Base-by-base conservation (phyloP, 2,113 vertebrate genomes). In the Himantopus leucocephalus region DNA sequence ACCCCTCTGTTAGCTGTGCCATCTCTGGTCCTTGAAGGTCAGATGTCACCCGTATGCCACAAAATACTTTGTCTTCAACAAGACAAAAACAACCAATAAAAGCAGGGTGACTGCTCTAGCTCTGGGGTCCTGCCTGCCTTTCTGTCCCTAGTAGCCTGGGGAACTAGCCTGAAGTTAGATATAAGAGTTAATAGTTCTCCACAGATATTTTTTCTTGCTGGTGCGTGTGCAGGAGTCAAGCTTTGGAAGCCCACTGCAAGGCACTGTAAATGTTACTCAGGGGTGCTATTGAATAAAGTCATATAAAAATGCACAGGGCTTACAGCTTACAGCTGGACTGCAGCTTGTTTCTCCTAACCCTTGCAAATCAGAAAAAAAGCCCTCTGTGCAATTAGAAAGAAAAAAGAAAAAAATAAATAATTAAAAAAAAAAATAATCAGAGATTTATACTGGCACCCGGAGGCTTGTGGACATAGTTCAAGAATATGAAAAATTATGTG, bases 301-400 rank as follows among this genome's bases (percentile, higher is more conserved):
- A 75, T 67, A 67, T 91, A 96, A 93, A 97, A 97, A 91, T 52
- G 48, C 53, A 85, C 71, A 71, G 56, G 55, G 63, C 75, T 94
- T 91, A 76, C 29, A 52, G 66, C 14, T 91, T 58, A 59, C 82
- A 96, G 87, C 71, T 92, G 79, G 91, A 81, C 56, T 55, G 53
- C 39, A 96, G 50, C 50, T 95, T 92, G 62, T 88, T 95, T n/a
- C 79, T 78, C 64, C 81, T 67, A 83, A 94, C 37, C 59, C 64
- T 64, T 90, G 41, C 70, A 96, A 97, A 94, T 95, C 56, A 94
- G 92, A 97, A 94, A 90, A 90, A 71, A 89, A 95, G 72, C 26
- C 75, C 77, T 81, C 39, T 29, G 7, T 56, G 58, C 23, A 88
- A 95, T 88, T 83, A 87, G 72, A 73, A 93, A 63, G 20, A 6